Percentiles rank a stretch among this genome's conserved stretches.
These are phyloP conservation scores for Drosophila equinoxialis DNA, from an alignment of 1,140 invertebrate species.

Conservation along the genomic window DNA sequence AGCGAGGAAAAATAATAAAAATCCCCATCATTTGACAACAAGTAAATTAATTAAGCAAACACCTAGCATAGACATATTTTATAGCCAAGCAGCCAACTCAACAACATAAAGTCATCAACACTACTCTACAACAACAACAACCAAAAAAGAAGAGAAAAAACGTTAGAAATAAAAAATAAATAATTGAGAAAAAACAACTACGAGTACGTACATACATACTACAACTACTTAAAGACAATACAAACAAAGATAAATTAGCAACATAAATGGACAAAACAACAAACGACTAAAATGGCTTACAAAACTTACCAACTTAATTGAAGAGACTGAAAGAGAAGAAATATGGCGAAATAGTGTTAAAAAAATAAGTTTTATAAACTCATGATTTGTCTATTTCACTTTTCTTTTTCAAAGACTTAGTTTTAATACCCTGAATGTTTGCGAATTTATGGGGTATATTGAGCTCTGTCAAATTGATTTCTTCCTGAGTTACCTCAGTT, in stretches of 20 bases:
- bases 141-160: conserved; percentile 25
- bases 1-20: conserved; percentile 21
- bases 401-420: conserved; percentile 15
- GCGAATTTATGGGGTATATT: background rate
- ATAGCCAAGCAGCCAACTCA: conserved; percentile 39
- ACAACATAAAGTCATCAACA: conserved; percentile 49
- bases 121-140: background rate
- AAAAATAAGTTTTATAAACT: conserved; percentile 38
- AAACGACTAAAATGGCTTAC: conserved; percentile 38
- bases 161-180: conserved; percentile 28
- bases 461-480: too few relatives aligned
- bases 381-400: conserved; percentile 47
- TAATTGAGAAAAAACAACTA: conserved; percentile 18
- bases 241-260: conserved; percentile 67
- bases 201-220: background rate
- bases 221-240: conserved; percentile 30
- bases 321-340: conserved; percentile 60
- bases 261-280: conserved; percentile 68
- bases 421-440: background rate
- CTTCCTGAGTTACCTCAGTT: too few relatives aligned
- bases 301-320: conserved; percentile 65
- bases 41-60: conserved; percentile 74
- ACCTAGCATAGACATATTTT: conserved; percentile 44
- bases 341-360: conserved; percentile 41
- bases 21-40: conserved; percentile 52